A percentile compares a stretch with the other conserved stretches of the same genome.
Conservation (phyloP, 2,888 invertebrate genomes). For the Drosophila fulvimacula region DNA sequence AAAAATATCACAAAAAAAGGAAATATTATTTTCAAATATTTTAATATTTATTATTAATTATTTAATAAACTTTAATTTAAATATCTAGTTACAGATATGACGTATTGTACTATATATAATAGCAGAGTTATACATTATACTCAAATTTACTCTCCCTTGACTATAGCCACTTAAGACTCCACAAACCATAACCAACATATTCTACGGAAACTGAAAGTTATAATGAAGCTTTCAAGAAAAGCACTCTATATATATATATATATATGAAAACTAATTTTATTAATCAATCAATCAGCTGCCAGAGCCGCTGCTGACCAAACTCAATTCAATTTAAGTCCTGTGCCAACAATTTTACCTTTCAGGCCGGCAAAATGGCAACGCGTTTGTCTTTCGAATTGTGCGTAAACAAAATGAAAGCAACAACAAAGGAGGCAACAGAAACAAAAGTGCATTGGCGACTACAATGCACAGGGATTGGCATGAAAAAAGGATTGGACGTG, state of each 20-base stretch:
- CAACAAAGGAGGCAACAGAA: slow-evolving; percentile 22
- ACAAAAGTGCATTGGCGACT: slow-evolving; percentile 40
- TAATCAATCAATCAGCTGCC: slow-evolving; percentile 45
- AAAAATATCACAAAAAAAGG: too few species aligned
- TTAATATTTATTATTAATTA: too few species aligned
- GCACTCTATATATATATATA: not conserved
- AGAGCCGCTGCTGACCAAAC: slow-evolving; percentile 16
- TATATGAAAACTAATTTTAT: not conserved
- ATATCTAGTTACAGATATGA: too few species aligned
- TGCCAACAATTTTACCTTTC: slow-evolving; percentile 9
- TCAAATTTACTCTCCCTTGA: too few species aligned
- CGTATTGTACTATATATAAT: too few species aligned
- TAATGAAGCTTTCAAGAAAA: not conserved
- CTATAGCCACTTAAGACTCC: not conserved
- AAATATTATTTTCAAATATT: too few species aligned
- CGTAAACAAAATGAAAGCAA: slow-evolving; percentile 24
- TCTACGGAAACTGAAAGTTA: too few species aligned
- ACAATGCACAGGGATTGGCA: slow-evolving; percentile 34
- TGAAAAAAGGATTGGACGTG: not conserved
- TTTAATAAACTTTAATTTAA: too few species aligned
- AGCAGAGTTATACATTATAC: too few species aligned
- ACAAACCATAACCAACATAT: not conserved
- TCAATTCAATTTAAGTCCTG: slow-evolving; percentile 23
- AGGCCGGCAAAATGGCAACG: slow-evolving; percentile 15
- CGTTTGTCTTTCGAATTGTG: slow-evolving; percentile 57